A percentile compares a stretch with the other conserved stretches of the same genome.
Conservation (phyloP, 2,888 invertebrate species). For the Zelleria hepariella region DNA sequence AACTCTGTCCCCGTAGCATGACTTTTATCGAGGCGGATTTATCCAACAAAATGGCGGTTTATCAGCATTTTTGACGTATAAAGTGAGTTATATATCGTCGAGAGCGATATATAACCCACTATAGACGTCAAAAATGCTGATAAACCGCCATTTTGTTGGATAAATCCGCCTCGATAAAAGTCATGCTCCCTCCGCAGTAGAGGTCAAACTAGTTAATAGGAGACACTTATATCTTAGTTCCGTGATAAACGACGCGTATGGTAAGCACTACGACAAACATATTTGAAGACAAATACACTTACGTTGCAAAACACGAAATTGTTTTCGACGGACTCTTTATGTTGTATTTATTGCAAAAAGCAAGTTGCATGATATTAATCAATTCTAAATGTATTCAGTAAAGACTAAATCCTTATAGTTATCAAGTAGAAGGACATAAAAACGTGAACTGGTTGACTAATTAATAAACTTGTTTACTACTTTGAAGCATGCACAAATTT, state of each 20-base stretch:
- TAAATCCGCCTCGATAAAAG: too few species aligned
- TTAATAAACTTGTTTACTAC: constrained; percentile 53
- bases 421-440: background rate
- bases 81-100: too few species aligned
- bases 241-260: constrained; percentile 23
- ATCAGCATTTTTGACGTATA: too few species aligned
- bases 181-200: too few species aligned
- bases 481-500: constrained; percentile 12
- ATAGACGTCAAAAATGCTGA: too few species aligned
- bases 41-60: too few species aligned
- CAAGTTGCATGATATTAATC: background rate
- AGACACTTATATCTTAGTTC: constrained; percentile 29
- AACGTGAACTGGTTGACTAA: background rate
- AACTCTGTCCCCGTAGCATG: too few species aligned
- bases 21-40: too few species aligned
- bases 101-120: too few species aligned
- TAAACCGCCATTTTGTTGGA: too few species aligned
- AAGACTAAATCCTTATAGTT: background rate
- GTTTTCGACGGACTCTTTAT: background rate
- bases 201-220: constrained; percentile 44
- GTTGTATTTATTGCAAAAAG: background rate
- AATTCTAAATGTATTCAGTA: background rate
- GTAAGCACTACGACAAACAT: background rate
- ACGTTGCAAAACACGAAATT: background rate
- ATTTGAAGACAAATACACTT: background rate